Percentiles rank a stretch among this genome's conserved stretches.
These are phyloP conservation scores for Drosophila sp. DNA, from an alignment of 1,140 invertebrate genomes.

Conservation along the genomic window DNA sequence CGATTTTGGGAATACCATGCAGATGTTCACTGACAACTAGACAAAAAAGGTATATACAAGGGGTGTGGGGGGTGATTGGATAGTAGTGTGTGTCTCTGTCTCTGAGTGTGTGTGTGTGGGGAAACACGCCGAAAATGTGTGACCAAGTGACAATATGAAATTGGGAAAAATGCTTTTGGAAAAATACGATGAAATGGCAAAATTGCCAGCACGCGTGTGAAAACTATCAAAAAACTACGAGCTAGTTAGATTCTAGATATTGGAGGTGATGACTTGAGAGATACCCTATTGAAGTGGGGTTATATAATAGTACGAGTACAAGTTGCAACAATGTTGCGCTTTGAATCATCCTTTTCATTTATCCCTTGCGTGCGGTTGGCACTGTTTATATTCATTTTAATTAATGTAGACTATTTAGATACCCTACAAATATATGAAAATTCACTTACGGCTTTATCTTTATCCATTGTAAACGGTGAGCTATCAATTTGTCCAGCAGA, in stretches of 20 bases:
- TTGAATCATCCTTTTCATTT: background rate
- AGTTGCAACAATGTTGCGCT: background rate
- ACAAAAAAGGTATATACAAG: background rate
- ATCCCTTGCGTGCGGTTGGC: background rate
- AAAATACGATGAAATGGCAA: conserved; percentile 14
- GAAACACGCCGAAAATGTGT: conserved; percentile 27
- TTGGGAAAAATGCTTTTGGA: conserved; percentile 9
- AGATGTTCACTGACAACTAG: conserved; percentile 11
- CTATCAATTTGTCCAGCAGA: too few relatives aligned
- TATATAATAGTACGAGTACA: background rate
- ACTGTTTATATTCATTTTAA: too few relatives aligned
- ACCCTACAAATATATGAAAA: too few relatives aligned
- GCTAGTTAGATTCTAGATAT: background rate
- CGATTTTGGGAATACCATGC: conserved; percentile 11
- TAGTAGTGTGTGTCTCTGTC: background rate
- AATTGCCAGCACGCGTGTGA: conserved; percentile 14
- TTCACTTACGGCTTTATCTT: too few relatives aligned
- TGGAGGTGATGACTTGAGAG: background rate
- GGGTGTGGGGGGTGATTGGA: background rate
- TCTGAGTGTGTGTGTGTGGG: background rate
- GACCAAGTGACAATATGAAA: conserved; percentile 8
- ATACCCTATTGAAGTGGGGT: background rate
- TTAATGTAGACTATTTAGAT: too few relatives aligned
- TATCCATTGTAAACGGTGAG: too few relatives aligned
- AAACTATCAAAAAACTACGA: conserved; percentile 20